Conservation (phyloP, 2,113 vertebrate species). For the Tetrax tetrax region DNA sequence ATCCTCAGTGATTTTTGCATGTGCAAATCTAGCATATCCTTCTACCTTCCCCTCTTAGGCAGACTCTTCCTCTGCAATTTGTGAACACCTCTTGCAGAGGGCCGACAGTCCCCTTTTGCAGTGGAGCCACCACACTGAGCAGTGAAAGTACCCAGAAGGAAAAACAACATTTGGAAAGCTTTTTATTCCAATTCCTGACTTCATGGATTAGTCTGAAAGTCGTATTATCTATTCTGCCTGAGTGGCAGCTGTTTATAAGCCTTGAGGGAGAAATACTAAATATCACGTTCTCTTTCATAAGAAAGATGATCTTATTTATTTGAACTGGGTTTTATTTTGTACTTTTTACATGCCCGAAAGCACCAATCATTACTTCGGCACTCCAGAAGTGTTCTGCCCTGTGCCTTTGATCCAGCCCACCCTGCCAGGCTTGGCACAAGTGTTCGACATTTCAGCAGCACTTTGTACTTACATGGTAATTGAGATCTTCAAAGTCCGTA, state of each 20-base stretch:
- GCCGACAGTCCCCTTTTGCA: neutral
- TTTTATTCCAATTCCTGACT: neutral
- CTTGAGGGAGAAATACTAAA: conserved; percentile 38
- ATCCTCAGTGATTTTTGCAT: neutral
- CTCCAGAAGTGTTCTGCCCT: neutral
- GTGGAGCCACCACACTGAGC: neutral
- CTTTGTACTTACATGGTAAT: neutral
- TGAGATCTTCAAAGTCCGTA: neutral
- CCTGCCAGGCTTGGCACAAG: neutral
- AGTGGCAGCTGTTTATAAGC: conserved; percentile 39
- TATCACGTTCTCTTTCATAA: conserved; percentile 11
- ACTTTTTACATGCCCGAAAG: neutral
- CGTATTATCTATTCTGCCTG: neutral
- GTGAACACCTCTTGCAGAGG: neutral
- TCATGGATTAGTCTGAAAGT: neutral
- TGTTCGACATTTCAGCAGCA: neutral
- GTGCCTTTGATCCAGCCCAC: neutral
- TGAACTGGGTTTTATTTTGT: neutral
- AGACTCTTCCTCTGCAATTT: neutral
- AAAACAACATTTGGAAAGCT: neutral
- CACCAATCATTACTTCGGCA: neutral
- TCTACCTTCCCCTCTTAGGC: neutral
- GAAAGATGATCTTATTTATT: conserved; percentile 23
- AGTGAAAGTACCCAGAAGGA: neutral
- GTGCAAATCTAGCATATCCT: neutral